These are phyloP conservation scores for Diadumene lineata DNA, from an alignment of 92 coral and sea anemone species.

Conservation along the genomic window DNA sequence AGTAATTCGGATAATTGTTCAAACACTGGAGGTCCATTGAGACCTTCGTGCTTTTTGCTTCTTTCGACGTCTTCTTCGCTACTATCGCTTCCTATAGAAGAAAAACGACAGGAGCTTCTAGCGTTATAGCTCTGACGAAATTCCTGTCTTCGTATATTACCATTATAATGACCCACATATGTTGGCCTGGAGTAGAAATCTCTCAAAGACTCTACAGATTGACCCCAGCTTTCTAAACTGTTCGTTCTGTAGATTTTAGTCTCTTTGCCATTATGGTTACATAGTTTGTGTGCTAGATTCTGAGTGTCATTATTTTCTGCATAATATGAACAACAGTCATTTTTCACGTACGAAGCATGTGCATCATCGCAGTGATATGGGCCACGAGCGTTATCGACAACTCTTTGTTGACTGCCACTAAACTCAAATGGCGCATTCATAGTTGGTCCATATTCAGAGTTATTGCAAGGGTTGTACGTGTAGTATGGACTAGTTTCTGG, in stretches of 20 bases:
- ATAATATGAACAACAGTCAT: not conserved
- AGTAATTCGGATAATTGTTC: constrained; percentile 85
- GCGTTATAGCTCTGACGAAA: constrained; percentile 6
- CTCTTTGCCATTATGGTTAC: constrained; percentile 17
- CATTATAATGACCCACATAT: not conserved
- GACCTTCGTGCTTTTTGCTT: constrained; percentile 25
- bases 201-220: constrained; percentile 19
- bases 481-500: constrained; percentile 32
- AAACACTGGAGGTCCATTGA: constrained; percentile 51
- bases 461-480: constrained; percentile 32
- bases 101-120: constrained; percentile 76
- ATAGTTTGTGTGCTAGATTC: constrained; percentile 6
- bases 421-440: constrained; percentile 5
- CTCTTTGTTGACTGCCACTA: constrained; percentile 17
- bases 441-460: constrained; percentile 33
- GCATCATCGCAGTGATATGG: constrained; percentile 3
- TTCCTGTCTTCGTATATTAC: constrained; percentile 12
- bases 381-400: constrained; percentile 3
- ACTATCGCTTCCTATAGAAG: constrained; percentile 49
- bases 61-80: constrained; percentile 33
- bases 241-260: not conserved
- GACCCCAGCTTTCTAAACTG: constrained; percentile 13
- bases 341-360: not conserved
- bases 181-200: constrained; percentile 3
- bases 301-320: constrained; percentile 14